Evolutionary conservation across 35 echinoderm and acorn worm species (phyloP).

Genomic region (Ophiothrix spiculata): DNA sequence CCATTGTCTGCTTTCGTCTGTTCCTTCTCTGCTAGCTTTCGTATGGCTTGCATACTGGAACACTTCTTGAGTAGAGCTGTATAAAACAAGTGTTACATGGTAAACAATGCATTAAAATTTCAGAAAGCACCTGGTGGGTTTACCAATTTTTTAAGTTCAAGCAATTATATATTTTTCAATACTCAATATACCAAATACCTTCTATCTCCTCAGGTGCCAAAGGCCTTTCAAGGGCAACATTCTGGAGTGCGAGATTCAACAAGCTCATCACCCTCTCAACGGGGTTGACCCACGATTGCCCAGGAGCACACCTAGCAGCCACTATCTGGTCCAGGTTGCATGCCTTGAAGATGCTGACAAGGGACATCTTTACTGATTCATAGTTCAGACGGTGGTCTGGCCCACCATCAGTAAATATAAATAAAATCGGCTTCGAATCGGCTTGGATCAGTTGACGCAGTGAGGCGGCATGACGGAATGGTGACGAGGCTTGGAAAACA

Average conservation of each 20-base stretch:
- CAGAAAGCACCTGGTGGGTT: not conserved
- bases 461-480: conserved; percentile 27
- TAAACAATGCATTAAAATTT: not conserved
- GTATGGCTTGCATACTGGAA: not conserved
- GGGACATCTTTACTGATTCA: not conserved
- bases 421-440: not conserved
- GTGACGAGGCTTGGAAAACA: conserved; percentile 19
- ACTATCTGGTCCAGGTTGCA: conserved; percentile 25
- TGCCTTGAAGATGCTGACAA: not conserved
- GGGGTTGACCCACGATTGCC: conserved; percentile 5
- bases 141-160: not conserved
- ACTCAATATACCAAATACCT: not conserved
- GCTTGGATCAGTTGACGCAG: not conserved
- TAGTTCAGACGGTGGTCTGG: not conserved
- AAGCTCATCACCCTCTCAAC: conserved; percentile 27
- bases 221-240: conserved; percentile 17
- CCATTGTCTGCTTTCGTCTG: not conserved
- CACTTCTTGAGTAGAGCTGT: not conserved
- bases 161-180: not conserved
- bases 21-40: not conserved
- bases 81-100: not conserved
- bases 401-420: not conserved
- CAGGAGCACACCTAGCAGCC: not conserved
- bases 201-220: not conserved
- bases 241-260: conserved; percentile 25